Conservation (phyloP, 2,797 vertebrate genomes). For the Cichlasoma orientale region DNA sequence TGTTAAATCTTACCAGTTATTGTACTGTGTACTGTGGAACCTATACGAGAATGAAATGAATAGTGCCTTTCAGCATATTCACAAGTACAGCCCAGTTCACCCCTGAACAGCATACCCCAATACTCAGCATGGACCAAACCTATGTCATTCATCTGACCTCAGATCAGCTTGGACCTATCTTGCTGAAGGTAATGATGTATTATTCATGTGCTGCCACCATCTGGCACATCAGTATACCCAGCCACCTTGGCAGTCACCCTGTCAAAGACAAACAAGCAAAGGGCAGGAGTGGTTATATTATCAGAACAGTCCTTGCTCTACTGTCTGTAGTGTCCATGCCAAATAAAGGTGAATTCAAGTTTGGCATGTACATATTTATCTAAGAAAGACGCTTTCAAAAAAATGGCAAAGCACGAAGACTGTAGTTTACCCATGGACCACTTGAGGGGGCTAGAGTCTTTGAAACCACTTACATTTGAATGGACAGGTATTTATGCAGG, state of each 20-base stretch:
- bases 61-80: neutral
- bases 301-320: neutral
- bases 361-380: neutral
- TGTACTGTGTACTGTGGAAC: neutral
- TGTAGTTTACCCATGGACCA: conserved; percentile 8
- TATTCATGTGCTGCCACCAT: conserved; percentile 56
- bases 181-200: conserved; percentile 35
- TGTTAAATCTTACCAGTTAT: too few relatives aligned
- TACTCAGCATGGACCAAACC: conserved; percentile 12
- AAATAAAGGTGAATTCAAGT: neutral
- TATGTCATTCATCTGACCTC: conserved; percentile 53
- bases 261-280: conserved; percentile 20
- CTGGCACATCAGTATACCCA: conserved; percentile 32
- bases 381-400: neutral
- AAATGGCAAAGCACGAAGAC: neutral
- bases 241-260: conserved; percentile 1
- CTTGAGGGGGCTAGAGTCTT: conserved; percentile 17
- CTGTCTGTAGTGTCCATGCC: neutral
- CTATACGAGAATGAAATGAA: neutral
- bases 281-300: neutral
- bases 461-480: neutral
- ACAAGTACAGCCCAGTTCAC: neutral
- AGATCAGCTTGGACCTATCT: conserved; percentile 46
- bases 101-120: neutral
- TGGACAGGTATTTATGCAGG: too few relatives aligned